A percentile compares a stretch with the other conserved stretches of the same genome.
These are phyloP conservation scores for Sebastes nivosus DNA, from an alignment of 2,797 vertebrate genomes.

Conservation along the genomic window DNA sequence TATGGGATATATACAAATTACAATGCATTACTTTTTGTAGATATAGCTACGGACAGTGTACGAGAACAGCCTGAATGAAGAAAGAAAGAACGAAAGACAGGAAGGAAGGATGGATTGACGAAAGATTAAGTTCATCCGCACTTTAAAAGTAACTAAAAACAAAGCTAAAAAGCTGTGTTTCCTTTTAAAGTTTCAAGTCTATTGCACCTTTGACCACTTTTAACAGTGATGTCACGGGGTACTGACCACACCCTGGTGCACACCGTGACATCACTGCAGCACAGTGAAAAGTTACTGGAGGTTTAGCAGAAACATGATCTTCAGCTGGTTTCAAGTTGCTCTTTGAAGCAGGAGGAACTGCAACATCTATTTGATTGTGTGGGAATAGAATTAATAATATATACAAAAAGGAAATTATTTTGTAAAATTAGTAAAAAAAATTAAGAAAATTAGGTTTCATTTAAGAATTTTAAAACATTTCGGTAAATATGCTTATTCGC, in stretches of 20 bases:
- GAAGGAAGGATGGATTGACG: no score
- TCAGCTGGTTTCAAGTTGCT: neutral
- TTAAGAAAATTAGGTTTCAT: neutral
- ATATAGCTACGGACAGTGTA: no score
- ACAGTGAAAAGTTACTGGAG: neutral
- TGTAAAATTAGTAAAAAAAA: rapidly evolving
- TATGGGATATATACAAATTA: neutral
- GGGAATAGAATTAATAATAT: neutral
- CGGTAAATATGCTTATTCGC: neutral
- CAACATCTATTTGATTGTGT: neutral
- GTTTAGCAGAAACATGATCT: neutral
- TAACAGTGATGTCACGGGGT: neutral
- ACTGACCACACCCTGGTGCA: neutral
- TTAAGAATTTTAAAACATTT: neutral
- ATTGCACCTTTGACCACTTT: neutral
- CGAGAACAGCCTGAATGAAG: no score
- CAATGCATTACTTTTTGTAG: neutral
- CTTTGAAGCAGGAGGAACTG: neutral
- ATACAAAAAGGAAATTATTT: neutral
- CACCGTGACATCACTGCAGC: neutral
- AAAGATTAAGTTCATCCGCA: no score
- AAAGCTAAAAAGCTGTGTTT: neutral
- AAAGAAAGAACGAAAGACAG: no score
- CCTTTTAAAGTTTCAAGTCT: neutral
- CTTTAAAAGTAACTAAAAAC: neutral